Evolutionary conservation across 2,113 vertebrate species (phyloP).

Genomic region (Lophochroa leadbeateri): DNA sequence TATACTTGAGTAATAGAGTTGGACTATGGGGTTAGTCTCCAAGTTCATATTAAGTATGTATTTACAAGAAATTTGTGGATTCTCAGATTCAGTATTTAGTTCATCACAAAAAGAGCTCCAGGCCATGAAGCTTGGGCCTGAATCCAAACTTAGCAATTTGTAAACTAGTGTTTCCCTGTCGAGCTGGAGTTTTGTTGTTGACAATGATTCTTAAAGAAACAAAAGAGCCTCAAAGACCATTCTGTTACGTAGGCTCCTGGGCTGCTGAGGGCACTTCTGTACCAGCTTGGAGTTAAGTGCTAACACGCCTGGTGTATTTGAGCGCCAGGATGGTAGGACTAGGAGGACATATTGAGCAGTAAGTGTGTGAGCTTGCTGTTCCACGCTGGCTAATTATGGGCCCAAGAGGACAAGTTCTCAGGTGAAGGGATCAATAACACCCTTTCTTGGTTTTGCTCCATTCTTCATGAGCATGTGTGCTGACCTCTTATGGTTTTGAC

Average conservation of each 20-base stretch:
- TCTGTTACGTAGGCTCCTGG: not conserved
- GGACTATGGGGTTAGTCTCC: not conserved
- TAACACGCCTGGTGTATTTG: fast-evolving
- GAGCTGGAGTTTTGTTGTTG: not conserved
- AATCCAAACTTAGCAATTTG: not conserved
- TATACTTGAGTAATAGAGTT: conserved; percentile 21
- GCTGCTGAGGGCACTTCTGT: not conserved
- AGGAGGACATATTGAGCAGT: not conserved
- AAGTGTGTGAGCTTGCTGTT: fast-evolving
- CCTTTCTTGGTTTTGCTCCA: not conserved
- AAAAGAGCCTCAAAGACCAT: not conserved
- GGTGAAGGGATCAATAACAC: not conserved
- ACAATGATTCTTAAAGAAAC: not conserved
- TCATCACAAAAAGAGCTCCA: not conserved
- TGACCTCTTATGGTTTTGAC: not conserved
- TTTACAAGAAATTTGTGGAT: conserved; percentile 39
- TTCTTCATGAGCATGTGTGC: not conserved
- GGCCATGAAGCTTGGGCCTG: not conserved
- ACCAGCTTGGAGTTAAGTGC: fast-evolving
- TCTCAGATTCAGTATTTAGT: not conserved
- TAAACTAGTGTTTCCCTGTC: not conserved
- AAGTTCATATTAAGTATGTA: conserved; percentile 23
- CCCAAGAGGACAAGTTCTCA: not conserved
- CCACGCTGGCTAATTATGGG: not conserved
- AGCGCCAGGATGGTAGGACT: not conserved